phyloP scores from a whole-genome alignment of 2,797 vertebrate genomes.

The Coregonus suidteri region DNA sequence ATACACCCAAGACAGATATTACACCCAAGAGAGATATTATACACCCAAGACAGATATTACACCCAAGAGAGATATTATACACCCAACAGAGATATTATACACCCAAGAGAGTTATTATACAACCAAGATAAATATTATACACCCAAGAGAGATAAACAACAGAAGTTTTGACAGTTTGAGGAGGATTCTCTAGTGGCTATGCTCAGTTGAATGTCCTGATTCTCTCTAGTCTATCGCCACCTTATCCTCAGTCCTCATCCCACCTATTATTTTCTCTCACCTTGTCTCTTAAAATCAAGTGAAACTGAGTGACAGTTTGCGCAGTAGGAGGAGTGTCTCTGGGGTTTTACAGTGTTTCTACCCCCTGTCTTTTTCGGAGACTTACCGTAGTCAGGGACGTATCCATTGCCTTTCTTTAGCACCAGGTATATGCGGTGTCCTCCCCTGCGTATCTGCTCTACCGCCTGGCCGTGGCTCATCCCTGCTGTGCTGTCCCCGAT shows the following conservation, averaged over 20 bases:
- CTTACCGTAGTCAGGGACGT: slow-evolving; percentile 93
- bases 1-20: too few relatives aligned
- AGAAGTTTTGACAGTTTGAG: not conserved
- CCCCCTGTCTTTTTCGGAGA: not conserved
- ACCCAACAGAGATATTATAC: too few relatives aligned
- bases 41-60: too few relatives aligned
- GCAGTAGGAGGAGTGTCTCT: not conserved
- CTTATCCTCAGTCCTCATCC: not conserved
- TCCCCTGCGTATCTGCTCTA: slow-evolving; percentile 95
- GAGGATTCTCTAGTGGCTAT: not conserved
- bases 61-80: too few relatives aligned
- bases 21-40: too few relatives aligned
- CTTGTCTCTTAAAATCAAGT: not conserved
- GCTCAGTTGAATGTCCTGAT: not conserved
- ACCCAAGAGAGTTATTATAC: too few relatives aligned
- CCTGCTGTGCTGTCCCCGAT: slow-evolving; percentile 93
- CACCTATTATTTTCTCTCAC: not conserved
- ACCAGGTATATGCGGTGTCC: slow-evolving; percentile 92
- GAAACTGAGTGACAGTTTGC: not conserved
- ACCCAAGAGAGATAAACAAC: not conserved
- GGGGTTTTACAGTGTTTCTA: not conserved
- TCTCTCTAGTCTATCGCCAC: not conserved
- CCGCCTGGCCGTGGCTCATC: slow-evolving; percentile 95
- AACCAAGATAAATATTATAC: too few relatives aligned
- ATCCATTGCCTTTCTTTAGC: slow-evolving; percentile 90